Conservation (phyloP, 2,888 invertebrate genomes). For the Balanococcus diminutus region DNA sequence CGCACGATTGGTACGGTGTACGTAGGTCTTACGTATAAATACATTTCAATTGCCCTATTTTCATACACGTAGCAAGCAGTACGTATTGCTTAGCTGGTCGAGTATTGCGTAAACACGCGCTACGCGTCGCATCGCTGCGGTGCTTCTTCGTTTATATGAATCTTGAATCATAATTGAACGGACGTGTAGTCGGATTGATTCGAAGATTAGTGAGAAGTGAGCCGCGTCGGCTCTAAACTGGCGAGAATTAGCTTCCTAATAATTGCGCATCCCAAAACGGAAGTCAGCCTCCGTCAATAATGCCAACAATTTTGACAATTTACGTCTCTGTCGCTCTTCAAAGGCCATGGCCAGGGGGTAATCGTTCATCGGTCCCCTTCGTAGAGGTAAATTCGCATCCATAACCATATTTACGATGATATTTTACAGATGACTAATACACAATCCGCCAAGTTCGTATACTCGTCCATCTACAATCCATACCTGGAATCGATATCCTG, state of each 20-base stretch:
- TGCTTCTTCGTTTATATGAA: background rate
- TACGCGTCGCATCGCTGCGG: background rate
- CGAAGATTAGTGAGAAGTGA: background rate
- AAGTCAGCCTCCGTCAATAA: conserved; percentile 10
- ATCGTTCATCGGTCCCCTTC: no score
- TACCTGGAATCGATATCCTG: conserved; percentile 19
- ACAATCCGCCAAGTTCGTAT: background rate
- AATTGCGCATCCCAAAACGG: background rate
- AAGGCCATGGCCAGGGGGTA: no score
- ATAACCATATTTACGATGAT: background rate
- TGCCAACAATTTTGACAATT: background rate
- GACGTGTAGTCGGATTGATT: conserved; percentile 23
- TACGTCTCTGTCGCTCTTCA: background rate
- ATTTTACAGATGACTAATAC: background rate
- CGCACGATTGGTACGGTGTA: background rate
- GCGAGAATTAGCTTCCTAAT: background rate
- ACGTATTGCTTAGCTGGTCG: background rate
- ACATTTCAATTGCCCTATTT: conserved; percentile 24
- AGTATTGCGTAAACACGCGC: conserved; percentile 18
- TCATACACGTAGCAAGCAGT: background rate
- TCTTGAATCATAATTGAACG: conserved; percentile 21
- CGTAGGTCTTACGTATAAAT: background rate
- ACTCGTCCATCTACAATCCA: background rate
- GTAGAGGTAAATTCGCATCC: no score
- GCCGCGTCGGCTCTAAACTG: background rate